These are phyloP conservation scores for Scartelaos histophorus DNA, from an alignment of 2,113 vertebrate genomes.

Conservation along the genomic window DNA sequence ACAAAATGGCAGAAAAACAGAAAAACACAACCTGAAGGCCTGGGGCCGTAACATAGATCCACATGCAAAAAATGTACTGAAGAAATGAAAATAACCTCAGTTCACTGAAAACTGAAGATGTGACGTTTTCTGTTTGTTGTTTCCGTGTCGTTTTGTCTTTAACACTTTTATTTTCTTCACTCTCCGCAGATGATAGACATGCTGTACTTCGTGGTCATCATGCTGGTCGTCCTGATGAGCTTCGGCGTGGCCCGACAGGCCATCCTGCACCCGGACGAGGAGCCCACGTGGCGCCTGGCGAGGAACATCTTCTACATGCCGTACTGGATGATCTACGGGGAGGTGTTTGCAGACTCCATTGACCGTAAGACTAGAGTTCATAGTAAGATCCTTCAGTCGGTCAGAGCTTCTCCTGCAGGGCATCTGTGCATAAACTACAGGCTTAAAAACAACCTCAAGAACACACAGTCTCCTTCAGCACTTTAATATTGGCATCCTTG, in stretches of 20 bases:
- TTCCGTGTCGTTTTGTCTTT: no score
- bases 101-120: no score
- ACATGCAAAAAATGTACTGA: no score
- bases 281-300: conserved; percentile 94
- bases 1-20: no score
- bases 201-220: conserved; percentile 99
- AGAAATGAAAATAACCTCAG: no score
- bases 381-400: conserved; percentile 89
- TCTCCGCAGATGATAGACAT: conserved; percentile 95
- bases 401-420: conserved; percentile 44
- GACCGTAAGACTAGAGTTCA: conserved; percentile 99
- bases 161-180: no score
- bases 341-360: conserved; percentile 99
- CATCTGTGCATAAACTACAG: background rate
- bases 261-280: conserved; percentile 94
- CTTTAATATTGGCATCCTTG: background rate
- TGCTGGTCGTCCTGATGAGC: conserved; percentile 98
- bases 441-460: background rate
- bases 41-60: no score
- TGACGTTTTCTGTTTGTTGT: no score
- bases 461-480: background rate
- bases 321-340: conserved; percentile 99
- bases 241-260: conserved; percentile 96
- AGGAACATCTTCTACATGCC: conserved; percentile 99
- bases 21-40: no score